phyloP scores from a whole-genome alignment of 2,888 invertebrate genomes.

The Ophion costatus region DNA sequence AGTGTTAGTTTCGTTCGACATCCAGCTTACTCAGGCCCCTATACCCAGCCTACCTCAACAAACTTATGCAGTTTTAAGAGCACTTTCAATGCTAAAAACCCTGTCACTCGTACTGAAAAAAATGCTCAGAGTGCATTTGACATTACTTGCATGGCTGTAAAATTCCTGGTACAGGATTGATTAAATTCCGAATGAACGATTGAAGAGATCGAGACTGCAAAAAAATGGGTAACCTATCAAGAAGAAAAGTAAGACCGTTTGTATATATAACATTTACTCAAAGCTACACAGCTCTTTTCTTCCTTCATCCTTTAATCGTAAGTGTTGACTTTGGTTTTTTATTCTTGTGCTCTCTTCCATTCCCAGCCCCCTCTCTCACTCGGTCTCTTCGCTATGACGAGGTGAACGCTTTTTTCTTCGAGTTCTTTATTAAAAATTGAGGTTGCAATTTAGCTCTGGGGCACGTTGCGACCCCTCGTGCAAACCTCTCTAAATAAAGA shows the following conservation, averaged over 20 bases:
- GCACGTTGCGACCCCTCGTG: conserved; percentile 66
- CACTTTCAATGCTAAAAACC: no score
- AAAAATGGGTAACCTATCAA: background rate
- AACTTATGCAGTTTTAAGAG: no score
- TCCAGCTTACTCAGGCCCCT: no score
- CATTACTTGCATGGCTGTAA: background rate
- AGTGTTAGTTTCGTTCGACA: no score
- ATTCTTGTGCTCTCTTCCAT: background rate
- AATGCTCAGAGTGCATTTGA: background rate
- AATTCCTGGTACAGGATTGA: no score
- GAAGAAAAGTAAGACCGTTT: conserved; percentile 60
- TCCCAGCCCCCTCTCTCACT: conserved; percentile 11
- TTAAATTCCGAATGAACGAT: background rate
- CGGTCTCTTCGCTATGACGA: conserved; percentile 4
- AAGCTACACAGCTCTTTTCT: conserved; percentile 45
- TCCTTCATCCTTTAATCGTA: conserved; percentile 50
- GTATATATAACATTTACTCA: conserved; percentile 60
- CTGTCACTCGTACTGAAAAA: background rate
- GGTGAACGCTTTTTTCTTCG: conserved; percentile 47
- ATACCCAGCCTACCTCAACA: no score
- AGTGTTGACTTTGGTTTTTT: conserved; percentile 23
- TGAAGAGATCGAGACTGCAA: background rate
- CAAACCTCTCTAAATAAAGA: conserved; percentile 80
- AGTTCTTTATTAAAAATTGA: conserved; percentile 82
- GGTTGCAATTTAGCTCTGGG: conserved; percentile 81